Evolutionary conservation across 2,797 vertebrate genomes (phyloP).

Genomic region (Phalloptychus januarius): DNA sequence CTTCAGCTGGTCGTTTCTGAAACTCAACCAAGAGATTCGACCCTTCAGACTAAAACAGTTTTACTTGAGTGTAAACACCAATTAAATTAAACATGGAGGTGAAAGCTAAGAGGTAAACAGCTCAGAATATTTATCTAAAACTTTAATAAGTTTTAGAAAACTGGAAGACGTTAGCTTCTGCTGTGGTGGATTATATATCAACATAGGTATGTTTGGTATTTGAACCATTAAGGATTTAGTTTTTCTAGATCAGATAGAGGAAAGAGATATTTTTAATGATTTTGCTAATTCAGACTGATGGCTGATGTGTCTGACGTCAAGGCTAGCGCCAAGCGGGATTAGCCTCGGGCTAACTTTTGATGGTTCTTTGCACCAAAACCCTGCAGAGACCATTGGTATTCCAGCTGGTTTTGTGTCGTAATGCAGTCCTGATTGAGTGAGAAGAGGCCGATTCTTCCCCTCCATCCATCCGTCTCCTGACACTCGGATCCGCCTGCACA

Average conservation of each 20-base stretch:
- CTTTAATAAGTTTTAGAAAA: background rate
- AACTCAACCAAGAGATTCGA: background rate
- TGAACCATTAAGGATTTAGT: background rate
- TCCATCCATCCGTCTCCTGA: constrained; percentile 8
- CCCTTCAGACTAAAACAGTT: background rate
- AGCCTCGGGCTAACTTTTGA: no score
- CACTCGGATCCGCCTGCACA: constrained; percentile 18
- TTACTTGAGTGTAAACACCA: background rate
- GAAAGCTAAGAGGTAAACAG: background rate
- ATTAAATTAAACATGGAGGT: background rate
- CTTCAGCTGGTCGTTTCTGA: background rate
- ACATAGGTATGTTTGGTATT: background rate
- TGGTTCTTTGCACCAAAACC: background rate
- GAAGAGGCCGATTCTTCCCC: background rate
- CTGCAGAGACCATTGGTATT: background rate
- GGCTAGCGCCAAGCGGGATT: no score
- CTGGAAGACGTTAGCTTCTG: background rate
- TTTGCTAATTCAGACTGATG: background rate
- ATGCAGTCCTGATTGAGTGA: background rate
- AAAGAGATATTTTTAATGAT: background rate
- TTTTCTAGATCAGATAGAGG: background rate
- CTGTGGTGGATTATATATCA: background rate
- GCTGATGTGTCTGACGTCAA: no score
- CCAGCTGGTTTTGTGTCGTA: background rate
- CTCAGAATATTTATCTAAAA: background rate